Base-by-base conservation (phyloP, 2,888 invertebrate species). In the Lasioglossum morio region DNA sequence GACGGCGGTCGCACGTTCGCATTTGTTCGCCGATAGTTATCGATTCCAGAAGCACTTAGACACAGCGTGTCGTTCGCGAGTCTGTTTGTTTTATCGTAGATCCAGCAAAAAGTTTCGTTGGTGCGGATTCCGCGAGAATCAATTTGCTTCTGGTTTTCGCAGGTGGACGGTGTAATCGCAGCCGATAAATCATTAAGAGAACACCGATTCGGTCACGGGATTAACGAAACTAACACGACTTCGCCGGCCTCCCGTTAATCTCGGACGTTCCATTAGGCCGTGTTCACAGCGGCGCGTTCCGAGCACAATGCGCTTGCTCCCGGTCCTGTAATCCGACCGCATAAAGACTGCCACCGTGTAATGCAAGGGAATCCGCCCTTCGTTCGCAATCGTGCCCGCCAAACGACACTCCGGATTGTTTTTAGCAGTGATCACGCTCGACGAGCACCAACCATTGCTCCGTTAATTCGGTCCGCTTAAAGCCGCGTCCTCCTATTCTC, bases 221-320 rank as follows among this genome's bases (percentile, higher is more conserved):
- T 83, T 69, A 78, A 83, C 78, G 75, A 81, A 83, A 84, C 79
- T 69, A 27, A 79, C 75, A n/a, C 30, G 87, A 77, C 81, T 81
- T 81, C 80, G 73, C 27, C 66, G 69, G 75, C 27, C n/a, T 72
- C 77, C 72, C 48, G 86, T 89, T 88, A 85, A 88, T 88, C 85
- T 83, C 82, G 82, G 72, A 79, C 70, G 82, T 85, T 88, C 86
- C 86, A 88, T 89, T 88, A 84, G 84, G 82, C 66, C 72, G 75
- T 82, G 86, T 82, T 80, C 86, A 80, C 82, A 79, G 86, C 57
- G 86, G 85, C 76, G 27, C 46, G 78, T 81, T 34, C 40, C 72
- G 63, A 43, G 66, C 66, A 77, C 77, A 57, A 57, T 78, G 85
- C 63, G 74, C 69, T 75, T 81, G 75, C 74, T 30, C 79, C n/a